Evolutionary conservation across 2,797 vertebrate genomes (phyloP), one percentile per base, ranked within the genome.

Genomic region (Eleutherodactylus coqui): DNA sequence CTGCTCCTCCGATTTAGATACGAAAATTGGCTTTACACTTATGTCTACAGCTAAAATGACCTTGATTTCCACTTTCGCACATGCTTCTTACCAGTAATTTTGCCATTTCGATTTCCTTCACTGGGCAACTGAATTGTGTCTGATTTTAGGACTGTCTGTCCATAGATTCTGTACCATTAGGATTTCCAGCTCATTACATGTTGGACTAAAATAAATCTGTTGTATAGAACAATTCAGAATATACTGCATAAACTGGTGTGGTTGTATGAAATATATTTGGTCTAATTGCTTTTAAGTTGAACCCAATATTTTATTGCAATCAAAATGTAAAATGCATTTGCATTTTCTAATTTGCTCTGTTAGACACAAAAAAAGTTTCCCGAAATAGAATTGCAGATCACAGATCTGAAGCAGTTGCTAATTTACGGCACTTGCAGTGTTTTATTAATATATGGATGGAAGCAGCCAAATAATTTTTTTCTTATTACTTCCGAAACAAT

Each of bases 401-500:
- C 70, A 10, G 49, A 60, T 73, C 27, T 83, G 69, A 75, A 75
- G 24, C 69, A 58, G 51, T 60, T 24, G 60, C 36, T 83, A 75
- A 83, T 82, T 72, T 82, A 72, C 38, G 76, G 53, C 53, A 62
- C 82, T 84, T 34, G 38, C 24, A 64, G 55, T 19, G 34, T 24
- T 83, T 84, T 73, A 84, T 76, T 75, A 84, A 75, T 84, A 75
- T 64, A 55, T 62, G 64, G 27, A 19, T 34, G 27, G 41, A 32
- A 75, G 47, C 38, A 64, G 82, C 41, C 72, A 76, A 84, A 64
- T 36, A 41, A 32, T 75, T 83, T 83, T 55, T 83, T 73, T 60
- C 51, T 75, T 72, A 75, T 70, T 83, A 55, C 51, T 73, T 72
- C 60, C 45, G 58, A 81, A 81, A 82, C 80, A 82, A 82, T 82